phyloP scores from a whole-genome alignment of 2,888 invertebrate genomes.

The Listrodromus nycthemerus region DNA sequence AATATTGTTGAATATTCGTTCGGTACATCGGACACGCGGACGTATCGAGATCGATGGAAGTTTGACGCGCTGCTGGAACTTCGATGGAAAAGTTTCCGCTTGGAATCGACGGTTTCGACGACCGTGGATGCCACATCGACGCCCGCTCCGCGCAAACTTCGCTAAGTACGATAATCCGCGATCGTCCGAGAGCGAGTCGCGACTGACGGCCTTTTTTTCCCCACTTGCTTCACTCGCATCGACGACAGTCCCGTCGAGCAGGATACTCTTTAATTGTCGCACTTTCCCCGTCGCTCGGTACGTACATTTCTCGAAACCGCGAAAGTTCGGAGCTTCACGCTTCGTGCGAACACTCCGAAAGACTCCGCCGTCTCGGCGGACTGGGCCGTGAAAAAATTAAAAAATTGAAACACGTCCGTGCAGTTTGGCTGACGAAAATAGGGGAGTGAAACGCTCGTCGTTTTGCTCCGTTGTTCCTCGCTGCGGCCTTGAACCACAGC shows the following conservation, averaged over 20 bases:
- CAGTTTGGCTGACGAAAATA: constrained; percentile 37
- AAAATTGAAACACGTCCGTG: neutral
- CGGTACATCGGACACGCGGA: neutral
- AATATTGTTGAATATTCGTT: neutral
- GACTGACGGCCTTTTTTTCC: constrained; percentile 55
- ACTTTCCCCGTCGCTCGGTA: constrained; percentile 4
- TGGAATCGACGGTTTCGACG: constrained; percentile 10
- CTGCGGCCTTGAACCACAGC: constrained; percentile 68
- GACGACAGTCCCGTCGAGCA: neutral
- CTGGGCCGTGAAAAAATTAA: neutral
- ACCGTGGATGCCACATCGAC: constrained; percentile 9
- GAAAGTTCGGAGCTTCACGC: constrained; percentile 7
- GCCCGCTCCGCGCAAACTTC: constrained; percentile 1
- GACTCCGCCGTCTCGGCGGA: constrained; percentile 2
- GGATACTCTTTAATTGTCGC: constrained; percentile 1
- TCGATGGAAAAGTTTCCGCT: constrained; percentile 43
- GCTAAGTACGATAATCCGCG: constrained; percentile 40
- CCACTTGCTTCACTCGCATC: constrained; percentile 43
- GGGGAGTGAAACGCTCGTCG: constrained; percentile 23
- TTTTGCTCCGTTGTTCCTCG: constrained; percentile 51
- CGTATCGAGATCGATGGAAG: neutral
- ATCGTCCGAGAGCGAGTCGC: constrained; percentile 39
- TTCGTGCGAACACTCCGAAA: neutral
- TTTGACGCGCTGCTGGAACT: constrained; percentile 1
- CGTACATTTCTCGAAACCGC: neutral